Conservation (phyloP, 2,113 vertebrate species). For the Microtus oregoni region DNA sequence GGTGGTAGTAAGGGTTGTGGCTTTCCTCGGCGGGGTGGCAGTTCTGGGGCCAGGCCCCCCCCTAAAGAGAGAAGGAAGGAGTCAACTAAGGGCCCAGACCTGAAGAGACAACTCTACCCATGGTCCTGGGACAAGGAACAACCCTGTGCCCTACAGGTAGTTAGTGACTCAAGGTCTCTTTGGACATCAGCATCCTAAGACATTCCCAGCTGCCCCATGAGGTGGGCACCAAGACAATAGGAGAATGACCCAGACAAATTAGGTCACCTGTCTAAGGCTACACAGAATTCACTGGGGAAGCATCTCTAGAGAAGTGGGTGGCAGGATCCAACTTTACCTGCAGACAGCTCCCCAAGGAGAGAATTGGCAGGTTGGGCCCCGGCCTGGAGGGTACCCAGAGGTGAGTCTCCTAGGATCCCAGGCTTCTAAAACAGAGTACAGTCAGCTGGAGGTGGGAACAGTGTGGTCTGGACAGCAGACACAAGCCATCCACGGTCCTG, state of each 20-base stretch:
- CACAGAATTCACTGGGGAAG: background rate
- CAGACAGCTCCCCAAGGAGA: conserved; percentile 86
- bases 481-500: background rate
- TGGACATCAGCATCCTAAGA: background rate
- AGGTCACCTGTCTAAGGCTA: background rate
- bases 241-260: background rate
- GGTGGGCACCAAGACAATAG: background rate
- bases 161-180: background rate
- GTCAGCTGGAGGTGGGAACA: background rate
- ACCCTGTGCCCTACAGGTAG: background rate
- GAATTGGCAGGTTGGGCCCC: conserved; percentile 86
- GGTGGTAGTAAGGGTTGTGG: conserved; percentile 83
- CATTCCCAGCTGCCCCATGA: background rate
- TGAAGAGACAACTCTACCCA: background rate
- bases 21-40: conserved; percentile 86
- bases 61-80: conserved; percentile 78
- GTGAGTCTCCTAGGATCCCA: conserved; percentile 93
- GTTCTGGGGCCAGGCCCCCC: conserved; percentile 86
- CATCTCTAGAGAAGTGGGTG: background rate
- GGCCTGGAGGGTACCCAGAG: conserved; percentile 85
- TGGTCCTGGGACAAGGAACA: background rate
- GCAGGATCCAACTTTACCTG: conserved; percentile 48
- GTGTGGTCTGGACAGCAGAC: background rate
- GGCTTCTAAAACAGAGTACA: conserved; percentile 85
- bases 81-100: background rate